Evolutionary conservation across 2,797 vertebrate species (phyloP).

Genomic region (Taenioides sp.): DNA sequence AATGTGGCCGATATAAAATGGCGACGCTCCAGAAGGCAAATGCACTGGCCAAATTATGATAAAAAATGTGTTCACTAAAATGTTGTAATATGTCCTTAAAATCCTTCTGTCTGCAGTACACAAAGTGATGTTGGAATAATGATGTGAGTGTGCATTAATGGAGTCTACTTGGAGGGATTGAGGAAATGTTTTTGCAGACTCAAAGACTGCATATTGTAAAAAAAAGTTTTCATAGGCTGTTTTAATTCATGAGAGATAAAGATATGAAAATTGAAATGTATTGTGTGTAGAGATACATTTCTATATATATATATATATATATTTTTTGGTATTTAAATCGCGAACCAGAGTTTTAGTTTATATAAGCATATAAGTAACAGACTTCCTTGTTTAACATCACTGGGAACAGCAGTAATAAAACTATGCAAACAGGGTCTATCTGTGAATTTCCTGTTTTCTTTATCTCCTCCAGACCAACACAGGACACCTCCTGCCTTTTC

Average conservation of each 20-base stretch:
- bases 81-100: not conserved
- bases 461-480: constrained; percentile 39
- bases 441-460: constrained; percentile 54
- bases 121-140: not conserved
- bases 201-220: not conserved
- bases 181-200: not conserved
- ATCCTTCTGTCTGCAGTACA: not conserved
- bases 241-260: no score
- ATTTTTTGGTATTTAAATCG: not conserved
- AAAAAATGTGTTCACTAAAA: constrained; percentile 33
- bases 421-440: constrained; percentile 14
- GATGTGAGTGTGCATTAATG: not conserved
- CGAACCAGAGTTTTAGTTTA: no score
- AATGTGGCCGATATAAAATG: constrained; percentile 44
- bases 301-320: no score
- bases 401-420: not conserved
- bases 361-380: not conserved
- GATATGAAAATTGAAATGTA: no score
- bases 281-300: no score
- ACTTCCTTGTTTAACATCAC: not conserved
- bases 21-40: constrained; percentile 45
- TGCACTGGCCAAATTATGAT: constrained; percentile 44
- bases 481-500: constrained; percentile 36
- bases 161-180: not conserved
- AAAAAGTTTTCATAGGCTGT: no score